Evolutionary conservation across 2,113 vertebrate species (phyloP), one percentile per base, ranked within the genome.

Genomic region (Elachura formosa): DNA sequence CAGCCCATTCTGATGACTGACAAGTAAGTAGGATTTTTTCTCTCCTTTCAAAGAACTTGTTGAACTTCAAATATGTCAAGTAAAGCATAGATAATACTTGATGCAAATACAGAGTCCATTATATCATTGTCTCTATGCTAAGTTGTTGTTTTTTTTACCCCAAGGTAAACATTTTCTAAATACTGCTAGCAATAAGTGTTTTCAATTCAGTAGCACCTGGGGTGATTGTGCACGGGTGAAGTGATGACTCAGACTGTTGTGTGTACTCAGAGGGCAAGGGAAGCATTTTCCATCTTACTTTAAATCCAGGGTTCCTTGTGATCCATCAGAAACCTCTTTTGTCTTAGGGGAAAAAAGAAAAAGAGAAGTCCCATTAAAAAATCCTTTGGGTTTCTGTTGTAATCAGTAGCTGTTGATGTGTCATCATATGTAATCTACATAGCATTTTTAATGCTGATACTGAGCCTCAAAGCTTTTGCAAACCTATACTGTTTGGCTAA

Each of bases 1-100:
- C 99, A 99, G 96, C 99, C 99, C 0, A 98, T 98, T 11, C 96
- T 99, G 56, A 99, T 99, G 99, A 98, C 99, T 46, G 99, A 99
- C 97, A 99, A 99, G 99, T 99, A 97, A 98, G 97, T 80, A 26
- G 1, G 20, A 0, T 0, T n/a, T 79, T 40, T 79, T 23, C 43
- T 36, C 64, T 88, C 11, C 23, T 94, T 95, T 96, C 23, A 61
- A 85, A 89, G 77, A 91, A 52, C 29, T 63, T 46, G 14, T 31
- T 68, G 56, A 89, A 84, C 28, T 90, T 89, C 19, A 78, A 31
- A 41, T 58, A 46, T 15, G 11, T 80, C n/a, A 85, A 78, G 5
- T 67, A 25, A 84, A 56, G 15, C 69, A 26, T 38, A 64, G 59
- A 52, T 84, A 43, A 43, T 8, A 34, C 6, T 67, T 86, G 38